Evolutionary conservation across 2,888 invertebrate genomes (phyloP).

Genomic region (Ophion obscuratus): DNA sequence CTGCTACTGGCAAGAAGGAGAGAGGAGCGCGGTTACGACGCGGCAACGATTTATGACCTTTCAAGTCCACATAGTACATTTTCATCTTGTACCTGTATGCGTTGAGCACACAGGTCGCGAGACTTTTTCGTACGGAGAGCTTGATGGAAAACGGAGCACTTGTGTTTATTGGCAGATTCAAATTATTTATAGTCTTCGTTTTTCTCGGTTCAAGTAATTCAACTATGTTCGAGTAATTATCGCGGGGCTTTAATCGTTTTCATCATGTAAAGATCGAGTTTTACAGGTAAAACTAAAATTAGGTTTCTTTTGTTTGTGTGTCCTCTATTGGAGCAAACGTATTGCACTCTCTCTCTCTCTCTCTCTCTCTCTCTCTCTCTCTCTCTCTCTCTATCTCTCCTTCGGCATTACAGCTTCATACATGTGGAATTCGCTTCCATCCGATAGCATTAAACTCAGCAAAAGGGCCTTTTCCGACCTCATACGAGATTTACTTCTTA

Average conservation of each 20-base stretch:
- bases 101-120: conserved; percentile 4
- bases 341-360: background rate
- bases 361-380: background rate
- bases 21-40: conserved; percentile 66
- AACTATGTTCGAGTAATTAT: background rate
- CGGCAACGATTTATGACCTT: conserved; percentile 70
- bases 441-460: too few relatives aligned
- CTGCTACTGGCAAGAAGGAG: conserved; percentile 50
- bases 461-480: too few relatives aligned
- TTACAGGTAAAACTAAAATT: background rate
- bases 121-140: background rate
- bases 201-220: background rate
- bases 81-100: conserved; percentile 36
- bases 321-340: too few relatives aligned
- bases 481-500: too few relatives aligned
- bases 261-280: background rate
- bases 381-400: background rate
- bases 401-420: too few relatives aligned
- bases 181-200: background rate
- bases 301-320: background rate
- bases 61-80: conserved; percentile 65
- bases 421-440: too few relatives aligned
- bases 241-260: background rate
- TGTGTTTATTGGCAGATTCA: background rate
- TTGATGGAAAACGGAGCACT: conserved; percentile 2